Base-by-base conservation (phyloP, 2,888 invertebrate genomes). In the Melangyna quadrimaculata region DNA sequence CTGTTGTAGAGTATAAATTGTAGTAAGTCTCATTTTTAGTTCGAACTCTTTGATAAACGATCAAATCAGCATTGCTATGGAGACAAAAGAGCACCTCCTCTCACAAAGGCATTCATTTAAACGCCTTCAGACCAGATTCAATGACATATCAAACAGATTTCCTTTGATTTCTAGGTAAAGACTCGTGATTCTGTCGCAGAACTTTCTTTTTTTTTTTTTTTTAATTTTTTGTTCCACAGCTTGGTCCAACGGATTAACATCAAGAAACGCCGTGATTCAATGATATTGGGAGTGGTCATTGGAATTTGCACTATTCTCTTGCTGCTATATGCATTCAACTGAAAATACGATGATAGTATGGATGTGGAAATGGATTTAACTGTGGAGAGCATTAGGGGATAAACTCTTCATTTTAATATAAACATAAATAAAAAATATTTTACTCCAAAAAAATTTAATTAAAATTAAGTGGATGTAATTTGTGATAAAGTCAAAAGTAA, bases 11-110 rank as follows among this genome's bases (percentile, higher is more conserved):
- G 8, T 51, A 14, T 2, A 51, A 24, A 5, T 5, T 8, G 8
- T 27, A 14, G 12, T 67, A n/a, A 24, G 1, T 63, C 12, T 32
- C 35, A 14, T 43, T 63, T 45, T 2, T 29, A 98, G 98, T 92
- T 98, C 99, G 0, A 98, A 98, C 91, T 95, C 97, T 87, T 92
- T 99, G 90, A 94, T 99, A 17, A 98, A 98, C 90, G 99, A 99
- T 90, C 99, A 99, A 93, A 98, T 99, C 88, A 96, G 96, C 90
- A 98, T 99, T 91, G 99, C 99, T 71, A 96, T 99, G 94, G 98
- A 98, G 90, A 98, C 99, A 4, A 96, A 98, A 89, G 99, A 99
- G 88, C 97, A 98, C 92, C 94, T 99, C 88, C 94, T 96, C 48
- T 95, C 95, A 14, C 99, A 99, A 92, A 94, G 98, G 70, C 96